Conservation (phyloP, 2,113 vertebrate species). For the Pseudopipra pipra region DNA sequence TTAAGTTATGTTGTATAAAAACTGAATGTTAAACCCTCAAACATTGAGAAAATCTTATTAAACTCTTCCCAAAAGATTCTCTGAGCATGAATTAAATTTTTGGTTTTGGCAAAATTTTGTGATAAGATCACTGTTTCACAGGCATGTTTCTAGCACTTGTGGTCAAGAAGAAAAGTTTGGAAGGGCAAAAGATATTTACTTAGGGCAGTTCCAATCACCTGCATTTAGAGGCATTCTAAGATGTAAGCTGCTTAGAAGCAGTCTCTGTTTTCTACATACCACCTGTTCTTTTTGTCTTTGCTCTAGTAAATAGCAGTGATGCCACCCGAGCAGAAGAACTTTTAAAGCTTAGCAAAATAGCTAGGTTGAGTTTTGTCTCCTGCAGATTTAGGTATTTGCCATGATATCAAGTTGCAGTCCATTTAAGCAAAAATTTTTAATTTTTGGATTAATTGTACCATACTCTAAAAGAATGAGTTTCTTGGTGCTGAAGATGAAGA, state of each 20-base stretch:
- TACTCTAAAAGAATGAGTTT: neutral
- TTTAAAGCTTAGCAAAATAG: neutral
- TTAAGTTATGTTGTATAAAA: neutral
- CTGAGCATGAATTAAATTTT: neutral
- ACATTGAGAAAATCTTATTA: neutral
- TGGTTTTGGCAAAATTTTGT: neutral
- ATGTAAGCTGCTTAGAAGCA: neutral
- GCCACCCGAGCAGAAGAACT: neutral
- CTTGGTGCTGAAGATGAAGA: neutral
- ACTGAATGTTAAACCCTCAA: neutral
- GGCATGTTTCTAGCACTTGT: neutral
- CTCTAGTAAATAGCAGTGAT: neutral
- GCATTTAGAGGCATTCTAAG: neutral
- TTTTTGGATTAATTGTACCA: neutral
- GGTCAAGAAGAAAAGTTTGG: neutral
- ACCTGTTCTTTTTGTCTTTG: neutral
- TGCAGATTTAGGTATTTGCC: neutral
- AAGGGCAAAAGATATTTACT: neutral
- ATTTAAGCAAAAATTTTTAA: neutral
- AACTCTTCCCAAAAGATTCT: neutral
- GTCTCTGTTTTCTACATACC: neutral
- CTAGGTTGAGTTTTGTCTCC: neutral
- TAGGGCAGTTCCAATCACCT: neutral
- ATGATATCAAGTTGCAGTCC: neutral
- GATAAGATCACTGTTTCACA: neutral